Evolutionary conservation across 2,113 vertebrate species (phyloP).

Genomic region (Eudyptes chrysolophus): DNA sequence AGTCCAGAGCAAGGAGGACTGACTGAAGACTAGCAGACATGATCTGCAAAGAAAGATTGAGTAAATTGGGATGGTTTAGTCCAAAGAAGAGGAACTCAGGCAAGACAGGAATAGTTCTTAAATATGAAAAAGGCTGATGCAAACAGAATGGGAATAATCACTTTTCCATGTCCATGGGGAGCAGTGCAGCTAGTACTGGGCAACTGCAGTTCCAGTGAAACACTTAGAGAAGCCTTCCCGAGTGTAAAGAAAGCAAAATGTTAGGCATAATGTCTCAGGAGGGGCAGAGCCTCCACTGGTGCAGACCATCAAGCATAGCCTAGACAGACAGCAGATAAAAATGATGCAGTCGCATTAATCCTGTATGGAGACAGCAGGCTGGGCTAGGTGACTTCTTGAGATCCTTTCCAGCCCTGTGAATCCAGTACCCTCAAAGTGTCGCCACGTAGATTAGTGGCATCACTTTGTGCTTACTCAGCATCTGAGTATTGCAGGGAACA

Average conservation of each 20-base stretch:
- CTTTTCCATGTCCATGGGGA: neutral
- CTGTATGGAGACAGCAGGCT: neutral
- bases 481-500: neutral
- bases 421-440: neutral
- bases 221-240: neutral
- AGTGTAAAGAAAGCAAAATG: neutral
- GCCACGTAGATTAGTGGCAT: neutral
- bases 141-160: neutral
- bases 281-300: neutral
- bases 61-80: neutral
- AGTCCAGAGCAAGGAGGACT: neutral
- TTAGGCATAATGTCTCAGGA: neutral
- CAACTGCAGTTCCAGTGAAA: neutral
- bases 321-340: neutral
- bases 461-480: neutral
- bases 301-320: neutral
- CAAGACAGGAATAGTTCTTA: neutral
- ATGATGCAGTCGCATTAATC: accelerated
- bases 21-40: neutral
- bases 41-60: neutral
- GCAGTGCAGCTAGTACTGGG: neutral
- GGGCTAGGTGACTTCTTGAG: neutral
- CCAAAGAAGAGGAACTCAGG: neutral
- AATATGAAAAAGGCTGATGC: neutral
- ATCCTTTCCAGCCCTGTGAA: neutral